Conservation (phyloP, 2,113 vertebrate genomes). For the Lophura nycthemera region DNA sequence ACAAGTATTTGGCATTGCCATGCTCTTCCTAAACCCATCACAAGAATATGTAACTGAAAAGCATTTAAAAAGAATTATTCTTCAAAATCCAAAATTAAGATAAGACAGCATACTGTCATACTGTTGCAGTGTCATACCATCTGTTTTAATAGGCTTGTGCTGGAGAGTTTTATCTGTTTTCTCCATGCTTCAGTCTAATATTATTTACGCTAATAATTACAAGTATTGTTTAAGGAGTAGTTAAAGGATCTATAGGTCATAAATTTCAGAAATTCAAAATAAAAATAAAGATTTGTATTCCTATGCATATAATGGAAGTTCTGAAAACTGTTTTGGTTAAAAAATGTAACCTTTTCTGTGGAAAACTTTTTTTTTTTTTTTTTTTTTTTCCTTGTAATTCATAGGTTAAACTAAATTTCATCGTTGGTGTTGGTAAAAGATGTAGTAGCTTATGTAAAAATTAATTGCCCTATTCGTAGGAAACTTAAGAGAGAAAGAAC, state of each 20-base stretch:
- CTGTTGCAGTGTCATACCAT: background rate
- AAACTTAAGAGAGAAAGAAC: constrained; percentile 24
- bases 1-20: background rate
- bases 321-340: background rate
- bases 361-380: background rate
- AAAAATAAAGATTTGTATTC: background rate
- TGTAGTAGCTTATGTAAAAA: constrained; percentile 18
- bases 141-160: background rate
- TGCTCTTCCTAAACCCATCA: background rate
- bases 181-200: background rate
- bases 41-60: background rate
- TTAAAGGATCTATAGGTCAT: background rate
- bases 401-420: constrained; percentile 15
- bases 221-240: background rate
- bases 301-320: fast-evolving
- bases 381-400: background rate
- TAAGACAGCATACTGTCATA: background rate
- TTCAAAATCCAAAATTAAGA: background rate
- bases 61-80: background rate
- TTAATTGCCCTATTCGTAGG: background rate
- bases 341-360: background rate
- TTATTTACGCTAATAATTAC: background rate
- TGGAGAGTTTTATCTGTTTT: background rate
- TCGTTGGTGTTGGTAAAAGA: background rate
- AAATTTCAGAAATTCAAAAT: background rate